Percentiles rank a stretch among this genome's conserved stretches.
Conservation (phyloP, 1,140 invertebrate genomes). For the Drosophila quadrilineata region DNA sequence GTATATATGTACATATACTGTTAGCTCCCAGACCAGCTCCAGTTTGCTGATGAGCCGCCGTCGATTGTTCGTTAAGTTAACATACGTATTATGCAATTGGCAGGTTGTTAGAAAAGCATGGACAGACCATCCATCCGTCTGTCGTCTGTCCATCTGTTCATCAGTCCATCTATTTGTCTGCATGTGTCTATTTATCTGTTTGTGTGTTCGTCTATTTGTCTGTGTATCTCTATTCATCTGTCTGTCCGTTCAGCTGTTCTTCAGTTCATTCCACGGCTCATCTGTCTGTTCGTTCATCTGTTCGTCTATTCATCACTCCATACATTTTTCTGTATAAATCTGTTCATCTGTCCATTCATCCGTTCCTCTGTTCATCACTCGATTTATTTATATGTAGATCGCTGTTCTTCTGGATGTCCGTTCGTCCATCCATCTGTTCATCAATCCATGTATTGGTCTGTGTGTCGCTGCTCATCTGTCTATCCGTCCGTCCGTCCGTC, state of each 20-base stretch:
- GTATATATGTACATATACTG: background rate
- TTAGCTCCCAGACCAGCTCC: background rate
- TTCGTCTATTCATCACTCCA: too few relatives aligned
- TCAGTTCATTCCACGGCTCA: too few relatives aligned
- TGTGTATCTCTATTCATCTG: background rate
- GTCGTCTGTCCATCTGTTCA: too few relatives aligned
- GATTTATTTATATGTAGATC: background rate
- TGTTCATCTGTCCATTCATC: too few relatives aligned
- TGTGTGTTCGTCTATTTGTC: background rate
- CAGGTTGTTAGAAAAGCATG: slow-evolving; percentile 59
- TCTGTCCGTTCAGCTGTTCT: background rate
- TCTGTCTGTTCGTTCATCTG: too few relatives aligned
- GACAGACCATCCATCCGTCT: too few relatives aligned
- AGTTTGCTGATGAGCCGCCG: slow-evolving; percentile 23
- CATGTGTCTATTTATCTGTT: slow-evolving; percentile 11
- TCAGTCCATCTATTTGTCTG: background rate
- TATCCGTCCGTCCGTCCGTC: slow-evolving; percentile 1
- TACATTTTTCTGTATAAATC: too few relatives aligned
- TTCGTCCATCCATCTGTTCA: background rate
- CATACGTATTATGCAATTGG: slow-evolving; percentile 76
- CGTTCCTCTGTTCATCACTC: too few relatives aligned
- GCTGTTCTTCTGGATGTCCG: background rate
- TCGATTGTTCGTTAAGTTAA: slow-evolving; percentile 26
- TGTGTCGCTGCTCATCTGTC: background rate
- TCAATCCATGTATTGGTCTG: too few relatives aligned